Conservation (phyloP, 2,888 invertebrate genomes). For the Noctua janthina region DNA sequence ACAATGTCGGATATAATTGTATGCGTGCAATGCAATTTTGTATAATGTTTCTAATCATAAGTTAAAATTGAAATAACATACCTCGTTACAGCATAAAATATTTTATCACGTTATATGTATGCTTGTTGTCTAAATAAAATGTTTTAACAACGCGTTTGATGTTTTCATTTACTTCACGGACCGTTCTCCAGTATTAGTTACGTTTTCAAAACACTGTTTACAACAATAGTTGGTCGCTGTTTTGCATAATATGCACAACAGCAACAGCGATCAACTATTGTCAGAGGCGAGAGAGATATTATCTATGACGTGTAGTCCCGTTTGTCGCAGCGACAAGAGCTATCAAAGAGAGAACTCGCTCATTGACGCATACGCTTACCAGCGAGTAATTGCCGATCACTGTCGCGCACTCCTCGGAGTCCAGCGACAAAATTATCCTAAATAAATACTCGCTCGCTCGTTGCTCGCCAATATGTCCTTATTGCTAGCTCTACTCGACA, state of each 20-base stretch:
- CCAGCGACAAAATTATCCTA: not conserved
- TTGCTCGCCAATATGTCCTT: not conserved
- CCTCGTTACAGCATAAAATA: slow-evolving; percentile 65
- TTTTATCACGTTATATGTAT: slow-evolving; percentile 68
- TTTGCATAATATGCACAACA: no score
- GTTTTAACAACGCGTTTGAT: slow-evolving; percentile 42
- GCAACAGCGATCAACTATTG: no score
- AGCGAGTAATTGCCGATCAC: not conserved
- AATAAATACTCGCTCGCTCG: not conserved
- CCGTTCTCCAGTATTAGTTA: not conserved
- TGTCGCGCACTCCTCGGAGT: not conserved
- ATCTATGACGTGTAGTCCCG: not conserved
- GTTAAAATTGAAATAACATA: slow-evolving; percentile 53
- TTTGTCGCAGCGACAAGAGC: not conserved
- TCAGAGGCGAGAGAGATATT: no score
- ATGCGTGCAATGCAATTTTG: slow-evolving; percentile 44
- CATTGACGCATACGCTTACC: not conserved
- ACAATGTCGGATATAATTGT: slow-evolving; percentile 17
- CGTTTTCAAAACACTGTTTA: not conserved
- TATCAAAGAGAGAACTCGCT: not conserved
- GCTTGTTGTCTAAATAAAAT: slow-evolving; percentile 71
- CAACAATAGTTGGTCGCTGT: not conserved
- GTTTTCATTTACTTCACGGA: slow-evolving; percentile 3
- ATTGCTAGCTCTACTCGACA: no score
- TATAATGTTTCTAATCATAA: slow-evolving; percentile 48